Evolutionary conservation across 1,140 invertebrate species (phyloP), one percentile per base, ranked within the genome.

Genomic region (Drepana arcuata): DNA sequence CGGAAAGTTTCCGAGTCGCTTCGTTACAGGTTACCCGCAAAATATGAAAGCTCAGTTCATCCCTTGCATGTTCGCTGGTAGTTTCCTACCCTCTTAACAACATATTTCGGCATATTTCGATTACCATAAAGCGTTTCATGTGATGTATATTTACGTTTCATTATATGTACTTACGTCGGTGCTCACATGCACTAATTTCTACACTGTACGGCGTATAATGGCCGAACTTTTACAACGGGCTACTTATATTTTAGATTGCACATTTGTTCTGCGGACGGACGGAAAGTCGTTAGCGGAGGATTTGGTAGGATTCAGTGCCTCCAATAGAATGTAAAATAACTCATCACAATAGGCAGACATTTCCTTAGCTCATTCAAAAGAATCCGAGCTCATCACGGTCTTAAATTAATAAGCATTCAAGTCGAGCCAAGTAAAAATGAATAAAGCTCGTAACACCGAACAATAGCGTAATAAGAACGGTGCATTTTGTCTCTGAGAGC

Each of bases 341-440:
- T 65, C 52, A 50, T 43, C 40, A 77, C 71, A 80, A 80, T 77
- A 64, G 67, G 42, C 55, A 75, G 73, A 80, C 71, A 65, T 71
- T 77, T 72, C 68, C 62, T 73, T 69, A 52, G 45, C 61, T 56
- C 63, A 75, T 80, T 78, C 64, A 78, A 74, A 74, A 80, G 75
- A 78, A 78, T 72, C 75, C 71, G 47, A 71, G 75, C 75, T 81
- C 78, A 81, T 81, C 73, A 77, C 62, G 63, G 73, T 60, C 75
- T 74, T 81, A 81, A 81, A 81, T 81, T 81, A 81, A 81, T 81
- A 81, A 81, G 77, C 60, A 81, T 78, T 81, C 73, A 81, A 70
- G 73, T 69, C 71, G 73, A 81, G 77, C 77, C 73, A 78, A 81
- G 77, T 81, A 78, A 81, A 78, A 81, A 81, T 81, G 77, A 81